Conservation (phyloP, 2,797 vertebrate genomes). For the Paratrypauchen microcephalus region DNA sequence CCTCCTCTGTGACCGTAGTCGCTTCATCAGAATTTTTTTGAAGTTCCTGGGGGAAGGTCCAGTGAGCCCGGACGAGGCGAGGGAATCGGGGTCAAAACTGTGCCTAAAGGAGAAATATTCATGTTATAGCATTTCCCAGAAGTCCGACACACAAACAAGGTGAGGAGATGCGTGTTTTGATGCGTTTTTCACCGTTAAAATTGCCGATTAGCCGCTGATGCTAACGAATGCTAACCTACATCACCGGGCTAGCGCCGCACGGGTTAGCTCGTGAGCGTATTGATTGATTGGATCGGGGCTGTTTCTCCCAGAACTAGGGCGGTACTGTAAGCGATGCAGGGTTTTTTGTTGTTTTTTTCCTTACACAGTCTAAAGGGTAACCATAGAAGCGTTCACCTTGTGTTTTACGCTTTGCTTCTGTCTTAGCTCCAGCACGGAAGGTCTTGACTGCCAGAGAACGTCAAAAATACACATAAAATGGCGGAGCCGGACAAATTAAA, state of each 20-base stretch:
- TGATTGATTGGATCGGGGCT: slow-evolving; percentile 32
- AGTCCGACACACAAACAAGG: slow-evolving; percentile 33
- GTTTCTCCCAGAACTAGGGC: not conserved
- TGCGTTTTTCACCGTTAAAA: slow-evolving; percentile 11
- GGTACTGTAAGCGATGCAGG: not conserved
- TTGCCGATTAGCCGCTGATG: slow-evolving; percentile 37
- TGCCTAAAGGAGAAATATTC: slow-evolving; percentile 33
- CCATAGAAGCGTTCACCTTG: not conserved
- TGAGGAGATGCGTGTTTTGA: slow-evolving; percentile 20
- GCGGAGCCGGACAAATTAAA: slow-evolving; percentile 88
- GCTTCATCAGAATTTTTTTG: slow-evolving; percentile 55
- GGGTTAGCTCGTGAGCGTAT: slow-evolving; percentile 55
- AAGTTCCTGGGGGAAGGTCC: slow-evolving; percentile 74
- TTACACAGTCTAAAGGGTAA: not conserved
- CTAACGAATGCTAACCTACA: slow-evolving; percentile 29
- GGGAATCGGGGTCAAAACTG: slow-evolving; percentile 40
- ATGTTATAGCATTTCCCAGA: slow-evolving; percentile 9
- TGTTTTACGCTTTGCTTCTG: slow-evolving; percentile 14
- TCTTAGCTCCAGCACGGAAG: slow-evolving; percentile 56
- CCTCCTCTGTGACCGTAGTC: slow-evolving; percentile 52
- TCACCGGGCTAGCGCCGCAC: slow-evolving; percentile 41
- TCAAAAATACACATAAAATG: slow-evolving; percentile 80
- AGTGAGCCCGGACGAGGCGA: slow-evolving; percentile 42
- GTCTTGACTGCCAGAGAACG: slow-evolving; percentile 70
- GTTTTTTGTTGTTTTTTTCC: not conserved